Conservation (phyloP, 2,797 vertebrate genomes). For the Sarcoramphus papa region DNA sequence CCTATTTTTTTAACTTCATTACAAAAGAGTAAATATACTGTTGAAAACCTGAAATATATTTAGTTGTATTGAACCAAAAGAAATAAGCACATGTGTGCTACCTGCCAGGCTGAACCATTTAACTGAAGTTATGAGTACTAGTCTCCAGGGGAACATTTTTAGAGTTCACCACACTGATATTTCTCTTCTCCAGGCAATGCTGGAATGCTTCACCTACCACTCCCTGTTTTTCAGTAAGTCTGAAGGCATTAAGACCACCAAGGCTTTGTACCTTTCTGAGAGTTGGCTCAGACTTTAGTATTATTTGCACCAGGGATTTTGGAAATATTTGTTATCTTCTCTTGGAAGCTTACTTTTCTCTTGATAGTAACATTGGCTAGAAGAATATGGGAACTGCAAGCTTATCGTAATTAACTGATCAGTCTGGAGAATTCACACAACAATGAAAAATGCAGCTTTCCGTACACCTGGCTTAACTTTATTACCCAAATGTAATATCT, state of each 20-base stretch:
- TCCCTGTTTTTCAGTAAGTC: conserved; percentile 9
- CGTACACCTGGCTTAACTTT: neutral
- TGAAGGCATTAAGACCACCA: conserved; percentile 32
- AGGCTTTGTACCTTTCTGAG: conserved; percentile 7
- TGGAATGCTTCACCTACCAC: conserved; percentile 6
- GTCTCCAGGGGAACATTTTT: neutral
- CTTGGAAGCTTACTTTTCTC: conserved; percentile 28
- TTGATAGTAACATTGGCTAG: neutral
- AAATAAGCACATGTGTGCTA: neutral
- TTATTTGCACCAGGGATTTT: neutral
- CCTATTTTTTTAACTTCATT: neutral
- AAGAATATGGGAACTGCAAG: neutral
- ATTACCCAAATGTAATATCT: neutral
- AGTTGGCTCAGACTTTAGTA: neutral
- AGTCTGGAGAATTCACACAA: neutral
- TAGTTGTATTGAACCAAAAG: neutral
- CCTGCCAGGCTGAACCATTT: neutral
- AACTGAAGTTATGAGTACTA: neutral
- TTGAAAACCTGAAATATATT: conserved; percentile 3
- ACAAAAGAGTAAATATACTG: neutral
- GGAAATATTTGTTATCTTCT: conserved; percentile 2
- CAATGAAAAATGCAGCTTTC: neutral
- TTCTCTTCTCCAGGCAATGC: neutral
- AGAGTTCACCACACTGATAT: neutral
- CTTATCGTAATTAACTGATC: neutral